Evolutionary conservation across 1,140 invertebrate species (phyloP).

Genomic region (Cecropterus lyciades): DNA sequence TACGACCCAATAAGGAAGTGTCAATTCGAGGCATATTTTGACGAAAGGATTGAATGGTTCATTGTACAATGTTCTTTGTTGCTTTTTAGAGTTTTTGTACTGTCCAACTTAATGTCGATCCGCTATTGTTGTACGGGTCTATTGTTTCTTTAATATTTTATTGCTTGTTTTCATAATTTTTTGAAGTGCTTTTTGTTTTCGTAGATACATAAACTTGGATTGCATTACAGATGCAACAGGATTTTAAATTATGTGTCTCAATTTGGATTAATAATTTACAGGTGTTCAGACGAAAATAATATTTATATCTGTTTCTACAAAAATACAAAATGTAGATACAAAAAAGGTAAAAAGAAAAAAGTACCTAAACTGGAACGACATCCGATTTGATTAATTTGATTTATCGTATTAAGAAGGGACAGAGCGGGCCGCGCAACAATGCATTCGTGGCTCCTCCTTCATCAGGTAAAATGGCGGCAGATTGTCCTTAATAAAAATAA

Average conservation of each 20-base stretch:
- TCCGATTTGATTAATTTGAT: slow-evolving; percentile 16
- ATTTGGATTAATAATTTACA: background rate
- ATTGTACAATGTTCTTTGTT: slow-evolving; percentile 69
- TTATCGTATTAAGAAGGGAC: slow-evolving; percentile 22
- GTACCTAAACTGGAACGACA: background rate
- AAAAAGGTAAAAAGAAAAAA: slow-evolving; percentile 1
- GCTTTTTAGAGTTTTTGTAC: slow-evolving; percentile 67
- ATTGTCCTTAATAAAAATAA: slow-evolving; percentile 22
- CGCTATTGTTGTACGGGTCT: slow-evolving; percentile 61
- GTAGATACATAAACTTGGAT: too few species aligned
- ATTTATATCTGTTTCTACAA: too few species aligned
- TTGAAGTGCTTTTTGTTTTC: slow-evolving; percentile 58
- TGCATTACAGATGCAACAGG: too few species aligned
- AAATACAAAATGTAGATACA: background rate
- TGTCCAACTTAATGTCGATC: slow-evolving; percentile 59
- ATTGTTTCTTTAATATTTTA: slow-evolving; percentile 71
- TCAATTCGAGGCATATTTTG: slow-evolving; percentile 72
- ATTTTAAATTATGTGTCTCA: too few species aligned
- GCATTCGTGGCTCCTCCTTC: slow-evolving; percentile 8
- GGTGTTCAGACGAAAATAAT: background rate
- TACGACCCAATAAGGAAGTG: slow-evolving; percentile 82
- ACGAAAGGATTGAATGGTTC: slow-evolving; percentile 80
- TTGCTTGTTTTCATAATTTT: slow-evolving; percentile 70
- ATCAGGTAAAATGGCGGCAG: slow-evolving; percentile 20
- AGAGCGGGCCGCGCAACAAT: slow-evolving; percentile 2